These are phyloP conservation scores for Limosa lapponica DNA, from an alignment of 2,797 vertebrate species.

Conservation along the genomic window DNA sequence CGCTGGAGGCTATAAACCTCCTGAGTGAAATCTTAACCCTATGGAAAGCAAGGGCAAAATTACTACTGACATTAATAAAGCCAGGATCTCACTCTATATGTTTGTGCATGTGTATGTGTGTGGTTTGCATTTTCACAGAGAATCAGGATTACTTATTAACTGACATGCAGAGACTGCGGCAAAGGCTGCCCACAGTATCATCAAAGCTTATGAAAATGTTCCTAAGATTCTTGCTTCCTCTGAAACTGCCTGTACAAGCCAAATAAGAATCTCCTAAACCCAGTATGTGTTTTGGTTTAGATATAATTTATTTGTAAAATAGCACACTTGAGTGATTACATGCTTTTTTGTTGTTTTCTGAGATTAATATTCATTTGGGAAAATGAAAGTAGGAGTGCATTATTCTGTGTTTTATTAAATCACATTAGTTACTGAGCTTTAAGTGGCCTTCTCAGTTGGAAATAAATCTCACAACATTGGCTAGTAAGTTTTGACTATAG, in stretches of 20 bases:
- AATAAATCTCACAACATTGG: background rate
- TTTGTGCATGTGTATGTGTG: background rate
- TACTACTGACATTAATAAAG: background rate
- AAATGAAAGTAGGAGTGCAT: conserved; percentile 8
- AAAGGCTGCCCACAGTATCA: background rate
- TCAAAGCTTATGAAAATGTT: background rate
- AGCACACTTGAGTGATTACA: background rate
- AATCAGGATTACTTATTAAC: background rate
- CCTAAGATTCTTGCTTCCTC: background rate
- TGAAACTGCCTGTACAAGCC: background rate
- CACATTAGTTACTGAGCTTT: conserved; percentile 4
- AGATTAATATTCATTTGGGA: background rate
- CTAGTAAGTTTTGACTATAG: background rate
- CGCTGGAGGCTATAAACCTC: background rate
- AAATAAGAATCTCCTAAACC: background rate
- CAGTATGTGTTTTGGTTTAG: background rate
- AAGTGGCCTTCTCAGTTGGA: conserved; percentile 29
- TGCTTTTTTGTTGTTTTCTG: background rate
- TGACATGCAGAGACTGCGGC: background rate
- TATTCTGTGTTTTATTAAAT: conserved; percentile 43
- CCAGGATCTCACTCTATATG: background rate
- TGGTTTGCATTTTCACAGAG: background rate
- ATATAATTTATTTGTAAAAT: background rate
- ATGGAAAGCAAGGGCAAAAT: conserved; percentile 1
- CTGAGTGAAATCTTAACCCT: background rate